Evolutionary conservation across 2,888 invertebrate genomes (phyloP).

Genomic region (Catocala nupta): DNA sequence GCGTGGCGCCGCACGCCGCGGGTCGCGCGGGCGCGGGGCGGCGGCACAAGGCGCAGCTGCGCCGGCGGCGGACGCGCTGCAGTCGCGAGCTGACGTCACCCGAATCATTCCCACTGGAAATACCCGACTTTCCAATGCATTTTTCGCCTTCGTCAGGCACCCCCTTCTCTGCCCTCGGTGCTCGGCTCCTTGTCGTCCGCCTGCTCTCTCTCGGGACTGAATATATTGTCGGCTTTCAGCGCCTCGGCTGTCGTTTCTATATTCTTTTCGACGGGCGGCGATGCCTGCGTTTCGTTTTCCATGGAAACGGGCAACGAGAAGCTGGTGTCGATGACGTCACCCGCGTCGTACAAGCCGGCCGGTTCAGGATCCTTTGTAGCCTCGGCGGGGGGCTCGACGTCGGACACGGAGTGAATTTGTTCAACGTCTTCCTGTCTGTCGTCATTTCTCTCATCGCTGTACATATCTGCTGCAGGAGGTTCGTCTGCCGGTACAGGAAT

Average conservation of each 20-base stretch:
- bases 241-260: slow-evolving; percentile 23
- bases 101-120: slow-evolving; percentile 84
- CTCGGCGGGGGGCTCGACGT: slow-evolving; percentile 9
- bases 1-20: slow-evolving; percentile 15
- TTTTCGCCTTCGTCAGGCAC: slow-evolving; percentile 68
- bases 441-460: slow-evolving; percentile 2
- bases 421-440: slow-evolving; percentile 21
- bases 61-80: slow-evolving; percentile 39
- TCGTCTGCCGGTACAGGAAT: background rate
- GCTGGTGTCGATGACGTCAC: slow-evolving; percentile 70
- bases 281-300: slow-evolving; percentile 24
- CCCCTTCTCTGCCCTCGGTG: slow-evolving; percentile 55
- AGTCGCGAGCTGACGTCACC: slow-evolving; percentile 63
- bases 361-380: slow-evolving; percentile 13
- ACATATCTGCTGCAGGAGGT: background rate
- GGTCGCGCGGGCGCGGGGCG: background rate
- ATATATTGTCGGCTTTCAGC: slow-evolving; percentile 62
- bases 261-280: slow-evolving; percentile 44
- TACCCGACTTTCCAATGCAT: slow-evolving; percentile 68
- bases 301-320: slow-evolving; percentile 54
- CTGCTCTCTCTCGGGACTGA: slow-evolving; percentile 50
- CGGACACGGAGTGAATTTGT: slow-evolving; percentile 4
- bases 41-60: slow-evolving; percentile 15
- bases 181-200: slow-evolving; percentile 22
- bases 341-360: slow-evolving; percentile 67